A percentile compares a stretch with the other conserved stretches of the same genome.
Conservation (phyloP, 1,140 invertebrate genomes). For the Phocides pigmalion region DNA sequence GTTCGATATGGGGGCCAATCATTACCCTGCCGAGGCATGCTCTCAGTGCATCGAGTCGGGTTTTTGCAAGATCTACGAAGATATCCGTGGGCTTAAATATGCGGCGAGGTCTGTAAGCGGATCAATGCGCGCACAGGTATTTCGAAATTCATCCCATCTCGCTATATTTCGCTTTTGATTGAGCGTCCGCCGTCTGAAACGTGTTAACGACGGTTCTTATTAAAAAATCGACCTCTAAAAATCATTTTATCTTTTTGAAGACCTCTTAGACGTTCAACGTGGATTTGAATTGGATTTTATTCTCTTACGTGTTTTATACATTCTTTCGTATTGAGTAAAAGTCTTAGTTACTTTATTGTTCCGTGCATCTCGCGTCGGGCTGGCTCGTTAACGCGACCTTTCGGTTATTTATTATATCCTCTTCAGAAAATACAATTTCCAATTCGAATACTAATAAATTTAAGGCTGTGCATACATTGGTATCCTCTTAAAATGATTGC, state of each 20-base stretch:
- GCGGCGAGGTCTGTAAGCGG: constrained; percentile 53
- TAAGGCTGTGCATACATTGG: constrained; percentile 55
- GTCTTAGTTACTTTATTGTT: constrained; percentile 73
- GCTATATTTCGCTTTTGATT: constrained; percentile 53
- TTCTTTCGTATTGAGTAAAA: constrained; percentile 61
- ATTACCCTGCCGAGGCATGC: constrained; percentile 59
- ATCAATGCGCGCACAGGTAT: constrained; percentile 62
- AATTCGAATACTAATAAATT: constrained; percentile 74
- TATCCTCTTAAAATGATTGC: constrained; percentile 35
- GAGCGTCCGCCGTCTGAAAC: constrained; percentile 39
- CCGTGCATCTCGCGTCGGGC: constrained; percentile 62
- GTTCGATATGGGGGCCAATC: constrained; percentile 76
- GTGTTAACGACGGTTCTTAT: constrained; percentile 46
- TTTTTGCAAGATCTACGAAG: constrained; percentile 66
- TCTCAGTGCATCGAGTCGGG: constrained; percentile 52
- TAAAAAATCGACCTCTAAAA: constrained; percentile 39
- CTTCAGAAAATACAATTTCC: constrained; percentile 78
- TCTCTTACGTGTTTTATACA: constrained; percentile 44
- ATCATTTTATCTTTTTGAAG: constrained; percentile 37
- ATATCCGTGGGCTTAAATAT: constrained; percentile 65
- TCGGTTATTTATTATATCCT: constrained; percentile 80
- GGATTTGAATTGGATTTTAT: constrained; percentile 40
- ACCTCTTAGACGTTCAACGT: constrained; percentile 33
- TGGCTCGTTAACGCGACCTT: constrained; percentile 79
- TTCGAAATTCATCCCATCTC: constrained; percentile 59